Evolutionary conservation across 1,140 invertebrate species (phyloP), one percentile per base, ranked within the genome.

Genomic region (Tyrophagus putrescentiae): DNA sequence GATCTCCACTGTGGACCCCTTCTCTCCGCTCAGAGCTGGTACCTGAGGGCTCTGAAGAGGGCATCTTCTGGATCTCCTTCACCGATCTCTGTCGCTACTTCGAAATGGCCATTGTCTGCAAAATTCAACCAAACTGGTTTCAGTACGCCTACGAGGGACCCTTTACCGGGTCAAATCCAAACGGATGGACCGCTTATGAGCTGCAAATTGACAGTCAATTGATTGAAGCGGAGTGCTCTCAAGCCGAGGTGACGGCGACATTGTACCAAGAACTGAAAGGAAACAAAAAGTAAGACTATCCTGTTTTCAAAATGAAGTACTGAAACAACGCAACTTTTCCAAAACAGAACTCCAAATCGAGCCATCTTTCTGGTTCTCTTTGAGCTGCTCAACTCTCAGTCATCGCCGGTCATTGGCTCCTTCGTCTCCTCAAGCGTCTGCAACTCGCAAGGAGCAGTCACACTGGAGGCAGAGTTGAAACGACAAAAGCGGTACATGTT

Each of bases 21-120:
- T n/a, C n/a, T 9, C 23, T 59, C 4, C 1, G 6, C 2, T 16
- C 4, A 13, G 1, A 25, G 50, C 23, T 59, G 7, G 18, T 18
- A n/a, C 36, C 57, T 21, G n/a, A 44, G 23, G 57, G 41, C 13
- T 27, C 34, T 1, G 39, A 42, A 7, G 57, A 59, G 7, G 57
- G 57, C 13, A 29, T 42, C 28, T 59, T 59, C 27, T 59, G 57
- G 57, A 59, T 59, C 9, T 59, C 57, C 9, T 59, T 70, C 84
- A 86, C 70, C 67, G 92, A 96, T 72, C 83, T 96, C 31, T 74
- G 92, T 27, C 88, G 84, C 80, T 89, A 95, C 71, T 98, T 98
- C 75, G 92, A 98, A 73, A 93, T 89, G 70, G 92, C 98, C 64
- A 92, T 98, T 72, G 91, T 98, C 61, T 97, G 93, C 71, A 96